Conservation (phyloP, 2,797 vertebrate genomes). For the Aldrovandia affinis region DNA sequence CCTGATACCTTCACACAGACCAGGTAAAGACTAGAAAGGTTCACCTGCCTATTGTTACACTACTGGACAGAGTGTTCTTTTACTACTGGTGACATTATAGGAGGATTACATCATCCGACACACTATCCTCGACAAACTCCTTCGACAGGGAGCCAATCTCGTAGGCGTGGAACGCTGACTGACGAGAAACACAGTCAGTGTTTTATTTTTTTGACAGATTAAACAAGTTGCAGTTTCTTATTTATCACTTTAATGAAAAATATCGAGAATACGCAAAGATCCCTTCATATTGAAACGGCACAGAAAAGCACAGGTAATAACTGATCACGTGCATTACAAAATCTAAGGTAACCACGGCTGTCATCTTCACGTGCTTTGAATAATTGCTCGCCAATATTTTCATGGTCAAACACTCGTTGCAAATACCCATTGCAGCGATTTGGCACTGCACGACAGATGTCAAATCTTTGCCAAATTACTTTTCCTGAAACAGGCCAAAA, state of each 20-base stretch:
- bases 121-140: neutral
- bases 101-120: neutral
- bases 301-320: neutral
- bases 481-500: neutral
- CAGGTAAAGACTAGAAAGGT: no score
- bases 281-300: no score
- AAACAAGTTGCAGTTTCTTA: no score
- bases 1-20: no score
- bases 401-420: neutral
- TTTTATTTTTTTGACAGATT: no score
- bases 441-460: neutral
- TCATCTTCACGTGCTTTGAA: slow-evolving; percentile 35
- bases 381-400: slow-evolving; percentile 8
- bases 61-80: no score
- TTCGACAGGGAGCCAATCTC: neutral
- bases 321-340: neutral
- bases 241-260: no score
- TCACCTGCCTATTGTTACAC: no score
- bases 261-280: no score
- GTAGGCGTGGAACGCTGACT: neutral
- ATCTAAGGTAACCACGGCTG: slow-evolving; percentile 43
- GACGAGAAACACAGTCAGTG: no score
- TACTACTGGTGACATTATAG: no score
- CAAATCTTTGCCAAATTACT: neutral
- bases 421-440: neutral